Conservation (phyloP, 2,113 vertebrate genomes). For the Coreoperca whiteheadi region DNA sequence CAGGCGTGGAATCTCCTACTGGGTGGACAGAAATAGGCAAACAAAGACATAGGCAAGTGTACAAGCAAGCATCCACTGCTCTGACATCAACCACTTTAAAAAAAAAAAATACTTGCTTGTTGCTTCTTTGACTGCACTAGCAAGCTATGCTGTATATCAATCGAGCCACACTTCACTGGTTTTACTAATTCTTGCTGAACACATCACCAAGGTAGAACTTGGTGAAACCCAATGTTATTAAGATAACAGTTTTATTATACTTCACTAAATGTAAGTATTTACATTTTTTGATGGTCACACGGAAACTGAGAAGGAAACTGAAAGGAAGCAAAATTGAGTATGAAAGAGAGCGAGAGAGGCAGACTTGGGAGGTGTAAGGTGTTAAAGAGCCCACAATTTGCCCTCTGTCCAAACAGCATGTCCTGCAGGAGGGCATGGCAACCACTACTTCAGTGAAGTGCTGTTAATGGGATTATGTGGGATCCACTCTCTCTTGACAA, state of each 20-base stretch:
- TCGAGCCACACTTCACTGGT: neutral
- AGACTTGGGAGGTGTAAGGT: constrained; percentile 32
- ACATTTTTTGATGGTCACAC: neutral
- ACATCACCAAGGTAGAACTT: constrained; percentile 6
- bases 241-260: neutral
- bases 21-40: constrained; percentile 15
- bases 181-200: neutral
- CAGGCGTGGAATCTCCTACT: constrained; percentile 17
- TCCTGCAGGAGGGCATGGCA: constrained; percentile 49
- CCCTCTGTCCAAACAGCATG: constrained; percentile 56
- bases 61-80: constrained; percentile 29
- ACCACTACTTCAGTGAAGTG: constrained; percentile 62
- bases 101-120: too few species aligned
- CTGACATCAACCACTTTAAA: neutral
- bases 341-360: neutral
- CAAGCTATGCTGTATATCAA: neutral
- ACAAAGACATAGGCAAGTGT: constrained; percentile 8
- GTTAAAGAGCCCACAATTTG: constrained; percentile 60
- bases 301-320: neutral
- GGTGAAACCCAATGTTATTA: neutral
- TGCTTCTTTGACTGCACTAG: neutral
- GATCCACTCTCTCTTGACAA: constrained; percentile 28
- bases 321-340: neutral
- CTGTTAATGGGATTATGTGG: constrained; percentile 71
- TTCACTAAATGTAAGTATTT: neutral